Percentiles rank a stretch among this genome's conserved stretches.
Conservation (phyloP, 2,888 invertebrate genomes). For the Drosophila greeni region DNA sequence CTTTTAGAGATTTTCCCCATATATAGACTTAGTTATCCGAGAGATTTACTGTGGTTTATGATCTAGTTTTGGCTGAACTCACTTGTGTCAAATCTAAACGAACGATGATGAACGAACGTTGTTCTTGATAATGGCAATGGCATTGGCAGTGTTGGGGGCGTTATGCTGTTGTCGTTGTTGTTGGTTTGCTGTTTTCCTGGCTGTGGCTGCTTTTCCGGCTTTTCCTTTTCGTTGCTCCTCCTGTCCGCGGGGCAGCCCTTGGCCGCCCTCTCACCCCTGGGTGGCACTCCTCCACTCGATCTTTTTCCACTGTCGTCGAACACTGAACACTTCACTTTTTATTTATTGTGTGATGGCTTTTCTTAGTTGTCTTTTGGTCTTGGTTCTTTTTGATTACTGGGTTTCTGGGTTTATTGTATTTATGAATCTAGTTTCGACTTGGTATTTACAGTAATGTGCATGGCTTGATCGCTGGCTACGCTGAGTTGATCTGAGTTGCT, state of each 20-base stretch:
- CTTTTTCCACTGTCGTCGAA: conserved; percentile 2
- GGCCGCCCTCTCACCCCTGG: conserved; percentile 50
- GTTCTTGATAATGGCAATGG: conserved; percentile 71
- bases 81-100: conserved; percentile 72
- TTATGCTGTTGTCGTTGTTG: conserved; percentile 40
- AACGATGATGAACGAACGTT: conserved; percentile 69
- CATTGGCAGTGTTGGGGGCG: conserved; percentile 69
- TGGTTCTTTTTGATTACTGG: conserved; percentile 2
- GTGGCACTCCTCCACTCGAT: conserved; percentile 5
- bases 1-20: not conserved
- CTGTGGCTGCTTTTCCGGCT: conserved; percentile 15
- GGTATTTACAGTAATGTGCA: conserved; percentile 46
- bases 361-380: not conserved
- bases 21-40: conserved; percentile 4
- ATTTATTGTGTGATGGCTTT: not conserved
- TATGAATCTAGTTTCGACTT: conserved; percentile 40
- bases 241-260: conserved; percentile 27
- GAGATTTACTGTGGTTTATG: conserved; percentile 27
- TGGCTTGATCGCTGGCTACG: conserved; percentile 40
- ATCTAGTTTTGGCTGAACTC: conserved; percentile 55
- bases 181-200: conserved; percentile 28
- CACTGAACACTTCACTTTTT: conserved; percentile 38
- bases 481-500: conserved; percentile 32
- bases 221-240: not conserved
- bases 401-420: conserved; percentile 10